Evolutionary conservation across 2,888 invertebrate species (phyloP).

Genomic region (Pseudanteris insignis): DNA sequence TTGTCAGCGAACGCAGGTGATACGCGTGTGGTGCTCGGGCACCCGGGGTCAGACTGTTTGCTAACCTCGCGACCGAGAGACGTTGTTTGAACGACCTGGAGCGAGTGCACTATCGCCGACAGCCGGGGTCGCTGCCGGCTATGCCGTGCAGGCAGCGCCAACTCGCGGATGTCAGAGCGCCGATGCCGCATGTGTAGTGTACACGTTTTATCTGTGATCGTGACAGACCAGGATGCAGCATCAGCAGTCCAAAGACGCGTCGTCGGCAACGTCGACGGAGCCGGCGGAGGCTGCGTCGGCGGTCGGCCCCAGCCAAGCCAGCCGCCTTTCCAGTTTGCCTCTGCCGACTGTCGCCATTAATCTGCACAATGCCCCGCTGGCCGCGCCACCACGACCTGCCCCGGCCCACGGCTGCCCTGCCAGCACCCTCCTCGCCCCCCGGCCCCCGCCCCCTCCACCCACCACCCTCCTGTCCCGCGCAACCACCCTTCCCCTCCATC

Average conservation of each 20-base stretch:
- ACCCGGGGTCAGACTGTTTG: no score
- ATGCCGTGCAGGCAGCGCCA: background rate
- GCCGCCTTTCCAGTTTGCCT: constrained; percentile 57
- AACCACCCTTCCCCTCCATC: constrained; percentile 83
- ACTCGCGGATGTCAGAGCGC: background rate
- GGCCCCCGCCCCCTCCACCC: constrained; percentile 85
- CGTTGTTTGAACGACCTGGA: constrained; percentile 23
- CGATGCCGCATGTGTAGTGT: constrained; percentile 5
- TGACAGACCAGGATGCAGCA: constrained; percentile 49
- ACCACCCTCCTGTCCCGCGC: constrained; percentile 86
- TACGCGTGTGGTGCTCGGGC: no score
- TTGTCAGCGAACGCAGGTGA: no score
- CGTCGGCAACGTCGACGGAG: constrained; percentile 38
- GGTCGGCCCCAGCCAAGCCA: constrained; percentile 42
- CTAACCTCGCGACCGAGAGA: constrained; percentile 32
- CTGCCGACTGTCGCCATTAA: constrained; percentile 72
- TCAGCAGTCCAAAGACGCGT: constrained; percentile 43
- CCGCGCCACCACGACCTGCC: constrained; percentile 84
- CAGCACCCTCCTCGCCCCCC: constrained; percentile 74
- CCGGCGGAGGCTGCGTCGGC: constrained; percentile 50
- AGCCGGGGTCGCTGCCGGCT: background rate
- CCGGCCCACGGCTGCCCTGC: constrained; percentile 36
- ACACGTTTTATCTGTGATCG: constrained; percentile 8
- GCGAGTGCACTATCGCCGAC: background rate
- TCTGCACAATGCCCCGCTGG: constrained; percentile 85